Evolutionary conservation across 2,888 invertebrate species (phyloP).

Genomic region (Tanytarsus gracilentus): DNA sequence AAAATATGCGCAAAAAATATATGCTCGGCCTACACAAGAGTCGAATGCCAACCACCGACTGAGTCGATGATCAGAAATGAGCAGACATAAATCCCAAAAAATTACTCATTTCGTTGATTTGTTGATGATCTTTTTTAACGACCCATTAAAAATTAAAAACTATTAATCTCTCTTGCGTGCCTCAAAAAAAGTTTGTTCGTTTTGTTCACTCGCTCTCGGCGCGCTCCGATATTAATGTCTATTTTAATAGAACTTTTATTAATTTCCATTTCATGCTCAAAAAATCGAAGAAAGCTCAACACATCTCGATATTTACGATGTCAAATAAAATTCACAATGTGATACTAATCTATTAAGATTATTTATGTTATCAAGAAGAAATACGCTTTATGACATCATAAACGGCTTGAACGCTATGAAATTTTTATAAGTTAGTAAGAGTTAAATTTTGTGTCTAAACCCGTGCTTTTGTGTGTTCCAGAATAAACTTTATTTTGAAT

Average conservation of each 20-base stretch:
- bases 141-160: conserved; percentile 21
- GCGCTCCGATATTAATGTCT: conserved; percentile 21
- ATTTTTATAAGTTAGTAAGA: neutral
- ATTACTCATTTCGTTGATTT: conserved; percentile 23
- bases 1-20: neutral
- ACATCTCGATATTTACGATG: conserved; percentile 12
- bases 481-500: too few relatives aligned
- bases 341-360: conserved; percentile 26
- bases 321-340: conserved; percentile 29
- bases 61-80: neutral
- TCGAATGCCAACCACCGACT: neutral
- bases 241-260: conserved; percentile 28
- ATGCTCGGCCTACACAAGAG: neutral
- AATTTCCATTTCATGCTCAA: conserved; percentile 3
- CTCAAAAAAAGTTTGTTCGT: neutral
- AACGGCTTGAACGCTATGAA: too few relatives aligned
- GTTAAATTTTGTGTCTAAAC: neutral
- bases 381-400: conserved; percentile 11
- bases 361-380: conserved; percentile 21
- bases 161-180: conserved; percentile 3
- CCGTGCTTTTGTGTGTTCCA: neutral
- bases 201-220: neutral
- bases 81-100: conserved; percentile 22
- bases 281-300: neutral
- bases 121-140: conserved; percentile 27